Base-by-base conservation (phyloP, 2,888 invertebrate species). In the Drosophila nr. perissopoda region DNA sequence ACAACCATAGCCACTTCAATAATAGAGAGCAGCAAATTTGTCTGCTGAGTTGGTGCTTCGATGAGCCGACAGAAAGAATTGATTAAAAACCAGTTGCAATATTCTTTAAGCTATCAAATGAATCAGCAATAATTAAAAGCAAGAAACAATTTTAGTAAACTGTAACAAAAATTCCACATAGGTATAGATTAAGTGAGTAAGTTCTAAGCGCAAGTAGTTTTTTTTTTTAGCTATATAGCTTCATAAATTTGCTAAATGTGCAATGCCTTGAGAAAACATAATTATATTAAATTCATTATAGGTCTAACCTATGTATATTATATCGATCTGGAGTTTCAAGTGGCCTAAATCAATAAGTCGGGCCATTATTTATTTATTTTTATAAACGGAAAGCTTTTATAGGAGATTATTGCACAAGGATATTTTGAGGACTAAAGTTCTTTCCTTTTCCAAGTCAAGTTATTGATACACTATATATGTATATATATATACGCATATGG, bases 21-120 rank as follows among this genome's bases (percentile, higher is more conserved):
- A 67, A 69, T 51, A 68, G 66, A 49, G 62, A 68, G 48, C 76
- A 70, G 46, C 38, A 42, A 6, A 53, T 66, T 82, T 75, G 69
- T 46, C 13, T 59, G 77, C 66, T 60, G 73, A 73, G 36, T 51
- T 62, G 27, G 25, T 51, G 59, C 58, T 59, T 51, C 54, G 59
- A 56, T 63, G 76, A 21, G 48, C 61, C 46, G 49, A 42, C 42
- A 54, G 49, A 61, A 52, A 42, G 11, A 10, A 33, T 33, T 11
- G 10, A 33, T 0, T 13, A 13, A 33, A 34, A 58, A 29, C 25
- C 48, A 48, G 3, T 40, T 69, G 52, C 52, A 60, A 51, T 11
- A 70, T 46, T 61, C 31, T 38, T 29, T 51, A 13, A 33, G 58
- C 49, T n/a, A 62, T 75, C 46, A 62, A 62, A 46, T 51, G 46